Conservation (phyloP, 2,888 invertebrate species). For the Druceiella hillmani region DNA sequence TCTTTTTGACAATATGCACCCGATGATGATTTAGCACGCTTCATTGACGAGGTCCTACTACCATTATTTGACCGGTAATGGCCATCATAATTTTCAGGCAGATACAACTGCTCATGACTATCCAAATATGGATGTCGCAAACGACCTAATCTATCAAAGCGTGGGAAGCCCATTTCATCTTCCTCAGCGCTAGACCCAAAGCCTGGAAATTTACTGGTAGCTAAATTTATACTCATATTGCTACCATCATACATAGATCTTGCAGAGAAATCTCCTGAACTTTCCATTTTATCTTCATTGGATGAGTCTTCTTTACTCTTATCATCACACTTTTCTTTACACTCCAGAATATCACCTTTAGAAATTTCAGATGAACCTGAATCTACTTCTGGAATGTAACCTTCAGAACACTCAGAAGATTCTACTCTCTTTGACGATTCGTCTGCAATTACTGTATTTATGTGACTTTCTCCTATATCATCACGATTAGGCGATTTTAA, state of each 20-base stretch:
- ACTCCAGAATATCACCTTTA: slow-evolving; percentile 38
- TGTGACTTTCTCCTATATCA: slow-evolving; percentile 48
- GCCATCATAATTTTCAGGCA: slow-evolving; percentile 45
- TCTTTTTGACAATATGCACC: slow-evolving; percentile 35
- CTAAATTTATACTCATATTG: slow-evolving; percentile 41
- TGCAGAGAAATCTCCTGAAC: slow-evolving; percentile 41
- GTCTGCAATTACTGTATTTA: too few relatives aligned
- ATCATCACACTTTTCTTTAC: slow-evolving; percentile 14
- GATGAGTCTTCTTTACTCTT: too few relatives aligned
- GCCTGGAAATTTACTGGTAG: slow-evolving; percentile 55
- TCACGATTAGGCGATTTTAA: slow-evolving; percentile 42
- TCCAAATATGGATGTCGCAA: slow-evolving; percentile 49
- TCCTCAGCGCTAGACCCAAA: slow-evolving; percentile 59
- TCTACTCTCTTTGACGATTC: slow-evolving; percentile 48
- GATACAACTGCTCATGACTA: slow-evolving; percentile 43
- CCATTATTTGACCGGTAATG: slow-evolving; percentile 47
- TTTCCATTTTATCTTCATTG: slow-evolving; percentile 54
- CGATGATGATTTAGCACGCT: slow-evolving; percentile 38
- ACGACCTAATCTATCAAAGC: slow-evolving; percentile 56
- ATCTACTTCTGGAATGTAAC: slow-evolving; percentile 61
- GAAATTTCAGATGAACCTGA: slow-evolving; percentile 58
- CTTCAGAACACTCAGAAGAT: slow-evolving; percentile 63
- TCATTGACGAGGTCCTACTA: slow-evolving; percentile 47
- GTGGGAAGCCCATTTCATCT: slow-evolving; percentile 61
- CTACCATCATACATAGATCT: slow-evolving; percentile 28